A percentile compares a stretch with the other conserved stretches of the same genome.
Evolutionary conservation across 2,797 vertebrate genomes (phyloP).

Genomic region (Adrianichthys oophorus): DNA sequence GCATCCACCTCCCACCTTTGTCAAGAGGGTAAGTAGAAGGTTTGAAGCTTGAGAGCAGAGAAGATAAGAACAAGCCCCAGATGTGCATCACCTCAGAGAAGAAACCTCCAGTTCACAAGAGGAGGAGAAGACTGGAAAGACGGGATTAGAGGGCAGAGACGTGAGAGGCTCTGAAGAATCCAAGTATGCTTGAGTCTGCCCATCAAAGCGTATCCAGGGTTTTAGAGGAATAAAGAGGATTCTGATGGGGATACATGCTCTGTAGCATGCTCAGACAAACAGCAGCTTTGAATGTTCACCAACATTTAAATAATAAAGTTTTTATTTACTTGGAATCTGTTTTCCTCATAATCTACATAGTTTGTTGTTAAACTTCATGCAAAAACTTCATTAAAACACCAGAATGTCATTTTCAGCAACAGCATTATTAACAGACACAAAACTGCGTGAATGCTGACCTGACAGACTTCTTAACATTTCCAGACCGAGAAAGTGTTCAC

Average conservation of each 20-base stretch:
- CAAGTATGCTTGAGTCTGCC: conserved; percentile 64
- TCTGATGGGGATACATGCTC: conserved; percentile 19
- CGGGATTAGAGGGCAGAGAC: conserved; percentile 60
- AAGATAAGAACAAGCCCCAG: conserved; percentile 5
- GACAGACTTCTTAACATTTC: too few relatives aligned
- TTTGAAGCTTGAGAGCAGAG: neutral
- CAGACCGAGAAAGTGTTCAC: too few relatives aligned
- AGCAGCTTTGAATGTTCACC: neutral
- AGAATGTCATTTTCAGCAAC: too few relatives aligned
- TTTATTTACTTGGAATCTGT: too few relatives aligned
- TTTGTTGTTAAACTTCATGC: too few relatives aligned
- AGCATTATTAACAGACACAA: too few relatives aligned
- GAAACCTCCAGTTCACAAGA: conserved; percentile 64
- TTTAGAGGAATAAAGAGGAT: conserved; percentile 32
- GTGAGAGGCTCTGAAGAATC: conserved; percentile 57
- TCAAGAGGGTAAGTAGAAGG: neutral
- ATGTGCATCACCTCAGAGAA: conserved; percentile 9
- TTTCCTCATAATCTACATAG: too few relatives aligned
- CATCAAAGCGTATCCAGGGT: conserved; percentile 64
- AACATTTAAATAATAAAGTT: too few relatives aligned
- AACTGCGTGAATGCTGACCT: too few relatives aligned
- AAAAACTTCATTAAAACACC: too few relatives aligned
- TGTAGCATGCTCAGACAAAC: neutral
- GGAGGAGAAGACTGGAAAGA: conserved; percentile 33
- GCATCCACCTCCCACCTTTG: neutral